Evolutionary conservation across 1,140 invertebrate genomes (phyloP), one percentile per base, ranked within the genome.

Genomic region (Musca domestica): DNA sequence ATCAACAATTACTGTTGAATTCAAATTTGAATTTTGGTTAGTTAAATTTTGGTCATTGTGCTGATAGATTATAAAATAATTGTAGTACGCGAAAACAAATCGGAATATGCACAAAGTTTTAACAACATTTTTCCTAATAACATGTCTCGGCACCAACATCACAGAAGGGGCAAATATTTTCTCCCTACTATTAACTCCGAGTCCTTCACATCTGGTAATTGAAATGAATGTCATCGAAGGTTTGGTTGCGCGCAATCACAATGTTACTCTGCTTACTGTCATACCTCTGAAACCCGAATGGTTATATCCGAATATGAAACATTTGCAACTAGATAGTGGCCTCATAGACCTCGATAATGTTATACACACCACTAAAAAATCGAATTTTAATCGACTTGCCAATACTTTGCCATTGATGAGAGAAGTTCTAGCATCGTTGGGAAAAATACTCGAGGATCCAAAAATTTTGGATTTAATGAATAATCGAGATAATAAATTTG

Each of bases 141-240:
- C 34, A 41, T 41, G 34, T 12, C 34, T 41, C 12, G 34, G 5
- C 10, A 41, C 5, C 34, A 41, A 41, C 10, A 41, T 41, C 34
- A 12, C 34, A 25, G 61, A 64, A 23, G 20, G 46, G 2, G 64
- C 64, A 25, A 41, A 47, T 46, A 74, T 74, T 46, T 70, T 75
- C 10, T 71, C 67, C 1, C 49, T 74, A 19, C 67, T 75, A 48
- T 71, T 73, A 12, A 69, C 68, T 17, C 68, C 65, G 3, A 68
- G 68, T 46, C 71, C 69, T 48, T 73, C 71, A 2, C 74, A 75
- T 64, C 67, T 72, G 17, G 69, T 74, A 3, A 68, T 70, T 15
- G 69, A 70, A n/a, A 69, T 71, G 58, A 64, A 69, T 14, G 64
- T 74, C 23, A 52, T 70, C 12, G 49, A 69, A 30, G 67, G 67